These are phyloP conservation scores for Aquatica leii DNA, from an alignment of 2,888 invertebrate species.

Conservation along the genomic window DNA sequence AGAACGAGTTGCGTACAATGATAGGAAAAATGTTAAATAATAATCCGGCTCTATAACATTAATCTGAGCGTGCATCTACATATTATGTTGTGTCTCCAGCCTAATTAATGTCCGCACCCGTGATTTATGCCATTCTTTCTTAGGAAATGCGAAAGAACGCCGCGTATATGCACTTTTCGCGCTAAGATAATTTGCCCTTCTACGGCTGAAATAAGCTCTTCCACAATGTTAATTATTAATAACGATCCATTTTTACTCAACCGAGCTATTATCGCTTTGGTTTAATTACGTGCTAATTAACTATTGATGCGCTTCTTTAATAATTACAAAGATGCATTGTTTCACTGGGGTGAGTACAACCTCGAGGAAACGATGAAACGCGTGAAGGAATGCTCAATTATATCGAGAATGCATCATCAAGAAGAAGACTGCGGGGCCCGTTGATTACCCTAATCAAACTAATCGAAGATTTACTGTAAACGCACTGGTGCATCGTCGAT, in stretches of 20 bases:
- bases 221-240: constrained; percentile 37
- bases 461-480: constrained; percentile 52
- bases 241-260: constrained; percentile 25
- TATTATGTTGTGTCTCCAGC: constrained; percentile 57
- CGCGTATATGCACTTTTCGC: constrained; percentile 35
- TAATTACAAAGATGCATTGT: background rate
- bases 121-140: constrained; percentile 58
- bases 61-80: constrained; percentile 58
- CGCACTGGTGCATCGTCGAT: constrained; percentile 44
- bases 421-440: constrained; percentile 41
- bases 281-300: constrained; percentile 7
- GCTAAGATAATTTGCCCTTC: constrained; percentile 48
- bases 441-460: constrained; percentile 54
- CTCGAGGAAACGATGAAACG: constrained; percentile 44
- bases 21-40: constrained; percentile 46
- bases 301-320: constrained; percentile 16
- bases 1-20: constrained; percentile 36
- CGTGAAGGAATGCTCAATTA: constrained; percentile 51
- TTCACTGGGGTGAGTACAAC: constrained; percentile 39
- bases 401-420: constrained; percentile 41
- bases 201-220: constrained; percentile 30
- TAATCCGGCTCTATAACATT: constrained; percentile 48
- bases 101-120: constrained; percentile 59
- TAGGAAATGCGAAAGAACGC: constrained; percentile 41
- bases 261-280: constrained; percentile 20